Conservation (phyloP, 2,888 invertebrate genomes). For the Drosophila lutescens region DNA sequence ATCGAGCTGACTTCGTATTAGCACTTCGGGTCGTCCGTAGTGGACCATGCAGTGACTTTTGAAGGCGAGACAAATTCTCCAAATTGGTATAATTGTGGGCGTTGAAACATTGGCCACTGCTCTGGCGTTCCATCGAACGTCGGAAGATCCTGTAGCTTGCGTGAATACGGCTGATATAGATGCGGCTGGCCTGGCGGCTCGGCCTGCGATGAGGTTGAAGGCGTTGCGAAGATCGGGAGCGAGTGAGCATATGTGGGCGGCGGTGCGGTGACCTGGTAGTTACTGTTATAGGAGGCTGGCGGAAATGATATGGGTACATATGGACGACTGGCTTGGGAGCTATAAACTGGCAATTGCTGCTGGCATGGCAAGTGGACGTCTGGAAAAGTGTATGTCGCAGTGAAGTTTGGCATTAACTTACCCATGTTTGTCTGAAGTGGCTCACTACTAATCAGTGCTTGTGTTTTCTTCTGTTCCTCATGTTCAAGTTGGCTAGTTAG, state of each 20-base stretch:
- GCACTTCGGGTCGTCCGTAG: no score
- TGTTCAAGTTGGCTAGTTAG: no score
- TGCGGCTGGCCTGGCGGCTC: no score
- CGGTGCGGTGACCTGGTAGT: not conserved
- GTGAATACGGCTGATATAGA: not conserved
- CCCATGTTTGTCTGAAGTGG: no score
- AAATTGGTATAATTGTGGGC: not conserved
- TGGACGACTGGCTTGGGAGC: not conserved
- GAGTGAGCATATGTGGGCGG: no score
- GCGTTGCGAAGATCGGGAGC: no score
- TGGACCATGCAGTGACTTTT: not conserved
- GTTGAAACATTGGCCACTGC: not conserved
- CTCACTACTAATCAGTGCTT: no score
- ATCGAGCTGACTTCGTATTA: no score
- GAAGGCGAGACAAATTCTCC: not conserved
- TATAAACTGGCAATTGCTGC: not conserved
- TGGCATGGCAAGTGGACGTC: not conserved
- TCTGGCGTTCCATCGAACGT: not conserved
- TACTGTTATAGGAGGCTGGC: not conserved
- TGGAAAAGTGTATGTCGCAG: no score
- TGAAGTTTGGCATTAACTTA: no score
- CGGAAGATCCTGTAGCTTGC: not conserved
- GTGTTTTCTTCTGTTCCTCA: no score
- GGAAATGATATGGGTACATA: not conserved
- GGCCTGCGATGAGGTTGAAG: no score